Conservation (phyloP, 1,140 invertebrate species). For the Diachasmimorpha longicaudata region DNA sequence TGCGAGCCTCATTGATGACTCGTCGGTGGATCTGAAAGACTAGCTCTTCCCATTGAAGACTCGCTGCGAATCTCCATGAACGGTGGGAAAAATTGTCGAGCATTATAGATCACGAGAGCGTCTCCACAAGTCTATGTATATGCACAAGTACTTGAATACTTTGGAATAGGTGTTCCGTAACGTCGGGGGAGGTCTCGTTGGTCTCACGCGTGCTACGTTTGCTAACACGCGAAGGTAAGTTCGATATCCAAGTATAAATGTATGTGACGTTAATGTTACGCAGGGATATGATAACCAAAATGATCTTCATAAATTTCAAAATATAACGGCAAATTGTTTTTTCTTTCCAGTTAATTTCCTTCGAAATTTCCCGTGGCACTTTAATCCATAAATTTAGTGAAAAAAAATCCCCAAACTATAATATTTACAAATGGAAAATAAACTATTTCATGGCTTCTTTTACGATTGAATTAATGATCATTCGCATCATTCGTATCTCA, state of each 20-base stretch:
- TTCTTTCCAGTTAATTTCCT: not conserved
- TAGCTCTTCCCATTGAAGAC: conserved; percentile 18
- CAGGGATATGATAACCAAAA: not conserved
- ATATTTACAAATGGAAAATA: too few species aligned
- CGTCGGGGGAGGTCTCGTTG: conserved; percentile 50
- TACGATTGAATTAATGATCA: too few species aligned
- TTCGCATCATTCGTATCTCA: too few species aligned
- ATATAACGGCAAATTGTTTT: not conserved
- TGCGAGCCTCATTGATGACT: conserved; percentile 15
- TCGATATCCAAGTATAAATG: not conserved
- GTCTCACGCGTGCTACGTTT: conserved; percentile 51
- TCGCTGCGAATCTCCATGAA: not conserved
- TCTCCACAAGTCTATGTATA: conserved; percentile 9
- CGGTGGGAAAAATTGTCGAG: conserved; percentile 27
- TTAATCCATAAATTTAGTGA: not conserved
- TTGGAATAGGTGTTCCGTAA: conserved; percentile 27
- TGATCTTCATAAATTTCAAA: not conserved
- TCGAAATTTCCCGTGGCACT: not conserved
- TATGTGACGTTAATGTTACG: not conserved
- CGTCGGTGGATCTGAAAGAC: conserved; percentile 15
- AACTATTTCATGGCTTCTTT: not conserved
- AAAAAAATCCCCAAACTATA: not conserved
- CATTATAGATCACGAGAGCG: conserved; percentile 23
- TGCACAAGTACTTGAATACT: conserved; percentile 8
- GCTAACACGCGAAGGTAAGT: conserved; percentile 43